Conservation (phyloP, 2,888 invertebrate genomes). For the Pogonocherus hispidulus region DNA sequence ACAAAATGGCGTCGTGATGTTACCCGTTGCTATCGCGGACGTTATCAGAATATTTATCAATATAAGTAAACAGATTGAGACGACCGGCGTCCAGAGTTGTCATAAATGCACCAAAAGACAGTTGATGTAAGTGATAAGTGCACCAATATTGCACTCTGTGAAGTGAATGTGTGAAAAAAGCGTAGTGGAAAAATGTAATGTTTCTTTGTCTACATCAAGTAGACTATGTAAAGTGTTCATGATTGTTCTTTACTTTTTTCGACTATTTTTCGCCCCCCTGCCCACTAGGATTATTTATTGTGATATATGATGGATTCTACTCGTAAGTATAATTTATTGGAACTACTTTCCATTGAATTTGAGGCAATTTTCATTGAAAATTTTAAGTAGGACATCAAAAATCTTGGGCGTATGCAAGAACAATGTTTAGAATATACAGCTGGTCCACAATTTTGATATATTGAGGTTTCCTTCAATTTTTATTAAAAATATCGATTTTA, state of each 20-base stretch:
- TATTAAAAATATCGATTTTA: conserved; percentile 65
- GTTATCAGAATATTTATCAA: conserved; percentile 55
- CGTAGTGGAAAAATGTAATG: conserved; percentile 65
- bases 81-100: conserved; percentile 47
- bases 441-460: conserved; percentile 66
- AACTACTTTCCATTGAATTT: conserved; percentile 39
- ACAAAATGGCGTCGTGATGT: conserved; percentile 65
- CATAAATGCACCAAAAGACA: conserved; percentile 51
- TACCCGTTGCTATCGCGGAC: conserved; percentile 59
- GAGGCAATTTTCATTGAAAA: conserved; percentile 56
- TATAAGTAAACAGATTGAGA: conserved; percentile 56
- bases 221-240: conserved; percentile 62
- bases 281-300: conserved; percentile 48
- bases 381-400: conserved; percentile 64
- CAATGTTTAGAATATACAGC: conserved; percentile 62
- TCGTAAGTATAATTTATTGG: conserved; percentile 53
- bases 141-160: conserved; percentile 45
- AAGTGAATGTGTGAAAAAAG: conserved; percentile 58
- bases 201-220: conserved; percentile 65
- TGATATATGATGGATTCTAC: conserved; percentile 46
- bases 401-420: conserved; percentile 65
- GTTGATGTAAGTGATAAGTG: conserved; percentile 44
- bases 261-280: conserved; percentile 50
- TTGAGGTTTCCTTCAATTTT: conserved; percentile 62
- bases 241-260: conserved; percentile 54